Percentiles rank a stretch among this genome's conserved stretches.
Conservation (phyloP, 2,888 invertebrate genomes). For the Nephrotoma appendiculata region DNA sequence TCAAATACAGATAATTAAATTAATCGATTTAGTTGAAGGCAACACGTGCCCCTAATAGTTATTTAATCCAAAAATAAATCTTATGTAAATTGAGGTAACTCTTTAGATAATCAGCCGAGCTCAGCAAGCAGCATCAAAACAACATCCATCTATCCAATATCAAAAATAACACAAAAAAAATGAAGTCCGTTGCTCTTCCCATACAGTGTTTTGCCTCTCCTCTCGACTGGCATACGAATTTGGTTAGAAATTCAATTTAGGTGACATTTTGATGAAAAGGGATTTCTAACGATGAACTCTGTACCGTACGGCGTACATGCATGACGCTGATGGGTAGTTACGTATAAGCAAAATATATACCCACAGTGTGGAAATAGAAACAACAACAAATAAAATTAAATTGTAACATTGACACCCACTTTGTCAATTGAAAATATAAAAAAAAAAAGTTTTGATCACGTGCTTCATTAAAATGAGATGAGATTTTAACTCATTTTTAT, state of each 20-base stretch:
- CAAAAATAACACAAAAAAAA: background rate
- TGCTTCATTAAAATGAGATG: background rate
- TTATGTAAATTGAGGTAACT: background rate
- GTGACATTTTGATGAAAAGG: background rate
- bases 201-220: background rate
- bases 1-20: background rate
- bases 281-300: background rate
- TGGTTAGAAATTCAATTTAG: background rate
- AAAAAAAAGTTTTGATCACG: background rate
- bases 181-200: background rate
- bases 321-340: background rate
- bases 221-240: background rate
- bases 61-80: background rate
- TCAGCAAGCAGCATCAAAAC: background rate
- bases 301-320: no score
- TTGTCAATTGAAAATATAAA: background rate
- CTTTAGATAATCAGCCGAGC: background rate
- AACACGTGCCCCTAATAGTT: background rate
- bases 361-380: background rate
- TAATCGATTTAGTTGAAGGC: background rate
- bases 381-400: background rate
- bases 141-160: background rate
- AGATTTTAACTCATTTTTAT: background rate
- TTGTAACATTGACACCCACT: constrained; percentile 4
- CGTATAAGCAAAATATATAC: background rate